Evolutionary conservation across 2,888 invertebrate genomes (phyloP).

Genomic region (Theretra japonica): DNA sequence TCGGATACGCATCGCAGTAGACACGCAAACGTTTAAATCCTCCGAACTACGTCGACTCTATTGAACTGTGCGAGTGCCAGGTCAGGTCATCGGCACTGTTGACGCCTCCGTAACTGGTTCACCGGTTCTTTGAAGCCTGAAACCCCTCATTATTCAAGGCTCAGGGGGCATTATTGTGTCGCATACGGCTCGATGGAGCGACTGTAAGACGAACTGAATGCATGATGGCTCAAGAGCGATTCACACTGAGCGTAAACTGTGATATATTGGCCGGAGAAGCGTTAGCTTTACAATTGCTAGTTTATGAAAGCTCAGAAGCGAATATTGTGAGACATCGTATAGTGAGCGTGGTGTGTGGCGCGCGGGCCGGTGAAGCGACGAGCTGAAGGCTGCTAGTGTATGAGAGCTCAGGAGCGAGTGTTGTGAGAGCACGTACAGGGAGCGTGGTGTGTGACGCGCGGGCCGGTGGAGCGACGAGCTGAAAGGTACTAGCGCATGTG

Average conservation of each 20-base stretch:
- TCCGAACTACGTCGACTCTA: conserved; percentile 27
- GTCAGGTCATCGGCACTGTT: conserved; percentile 26
- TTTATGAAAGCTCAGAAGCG: background rate
- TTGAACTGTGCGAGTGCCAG: conserved; percentile 27
- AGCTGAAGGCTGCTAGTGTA: conserved; percentile 5
- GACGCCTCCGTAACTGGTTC: conserved; percentile 19
- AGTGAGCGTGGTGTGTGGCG: background rate
- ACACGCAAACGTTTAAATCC: conserved; percentile 31
- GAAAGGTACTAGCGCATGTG: background rate
- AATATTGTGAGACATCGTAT: background rate
- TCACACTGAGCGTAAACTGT: background rate
- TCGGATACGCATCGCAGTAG: conserved; percentile 23
- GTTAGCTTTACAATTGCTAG: no score
- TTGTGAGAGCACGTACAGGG: conserved; percentile 1
- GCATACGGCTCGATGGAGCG: background rate
- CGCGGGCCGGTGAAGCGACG: conserved; percentile 9
- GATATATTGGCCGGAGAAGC: no score
- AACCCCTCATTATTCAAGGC: conserved; percentile 13
- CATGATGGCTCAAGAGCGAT: background rate
- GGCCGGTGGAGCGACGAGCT: conserved; percentile 8
- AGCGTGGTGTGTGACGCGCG: conserved; percentile 7
- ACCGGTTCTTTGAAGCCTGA: conserved; percentile 18
- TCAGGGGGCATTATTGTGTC: conserved; percentile 3
- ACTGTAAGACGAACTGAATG: background rate
- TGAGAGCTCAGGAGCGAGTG: background rate